Evolutionary conservation across 2,113 vertebrate genomes (phyloP).

Genomic region (Chamaetylas fuelleborni): DNA sequence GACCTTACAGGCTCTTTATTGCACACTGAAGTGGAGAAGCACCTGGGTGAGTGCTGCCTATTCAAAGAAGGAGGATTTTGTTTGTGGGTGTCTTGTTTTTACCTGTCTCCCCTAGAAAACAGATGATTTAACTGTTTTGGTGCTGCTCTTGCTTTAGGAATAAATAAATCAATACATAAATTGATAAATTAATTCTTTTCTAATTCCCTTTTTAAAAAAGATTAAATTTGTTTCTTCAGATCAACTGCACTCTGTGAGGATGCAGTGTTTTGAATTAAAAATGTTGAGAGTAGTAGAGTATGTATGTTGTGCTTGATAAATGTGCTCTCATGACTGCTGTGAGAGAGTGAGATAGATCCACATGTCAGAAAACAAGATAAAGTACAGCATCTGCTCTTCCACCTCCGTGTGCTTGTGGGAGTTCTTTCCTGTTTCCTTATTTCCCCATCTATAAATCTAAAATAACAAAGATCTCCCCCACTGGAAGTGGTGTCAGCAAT

Average conservation of each 20-base stretch:
- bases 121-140: background rate
- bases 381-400: slow-evolving; percentile 23
- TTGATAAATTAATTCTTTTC: background rate
- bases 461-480: background rate
- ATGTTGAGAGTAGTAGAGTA: background rate
- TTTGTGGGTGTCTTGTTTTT: background rate
- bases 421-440: background rate
- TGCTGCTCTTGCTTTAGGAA: background rate
- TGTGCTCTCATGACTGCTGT: background rate
- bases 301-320: background rate
- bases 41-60: background rate
- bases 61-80: background rate
- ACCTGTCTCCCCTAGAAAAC: background rate
- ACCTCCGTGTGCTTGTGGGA: background rate
- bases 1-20: background rate
- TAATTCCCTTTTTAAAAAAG: background rate
- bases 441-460: background rate
- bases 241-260: background rate
- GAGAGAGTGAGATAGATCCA: background rate
- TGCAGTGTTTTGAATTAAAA: background rate
- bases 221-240: background rate
- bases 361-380: background rate
- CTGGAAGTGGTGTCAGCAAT: background rate
- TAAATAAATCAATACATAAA: background rate
- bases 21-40: background rate